Evolutionary conservation across 2,888 invertebrate genomes (phyloP), one percentile per base, ranked within the genome.

Genomic region (Orgyia antiqua): DNA sequence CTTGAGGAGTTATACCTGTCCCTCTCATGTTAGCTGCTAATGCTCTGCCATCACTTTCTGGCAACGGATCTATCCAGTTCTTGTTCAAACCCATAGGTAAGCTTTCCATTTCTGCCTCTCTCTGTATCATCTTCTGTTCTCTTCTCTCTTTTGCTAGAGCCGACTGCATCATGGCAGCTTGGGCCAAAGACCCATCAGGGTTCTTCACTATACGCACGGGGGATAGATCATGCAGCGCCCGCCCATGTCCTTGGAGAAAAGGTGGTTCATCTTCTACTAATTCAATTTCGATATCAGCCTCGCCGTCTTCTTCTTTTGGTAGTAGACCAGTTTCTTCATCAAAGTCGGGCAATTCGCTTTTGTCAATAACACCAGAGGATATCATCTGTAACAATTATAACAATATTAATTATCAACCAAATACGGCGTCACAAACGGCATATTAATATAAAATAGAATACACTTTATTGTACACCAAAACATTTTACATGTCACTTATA

Each of bases 111-210:
- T 98, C 97, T 48, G 95, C 73, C 64, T 98, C 97, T 13, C 98
- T 78, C 54, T 96, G 96, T n/a, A 95, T 77, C 95, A 97, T 96
- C 78, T 99, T 99, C 59, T 95, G 92, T 69, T 99, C 99, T 24
- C 99, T 87, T 29, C 99, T 88, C 69, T 99, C 99, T 65, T 99
- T 99, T 0, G 99, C 95, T 24, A 99, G 72, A 0, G 99, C 99
- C 7, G 95, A 96, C 74, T 99, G 99, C 98, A 98, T 99, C 96
- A 99, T 98, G 0, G 99, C 99, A 0, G 99, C 98, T 74, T 99
- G 99, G 0, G 99, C 99, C 11, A 99, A 78, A 0, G 98, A 98
- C 0, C 99, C 99, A 72, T 99, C 99, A 0, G 99, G 99, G 88
- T 99, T 99, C 86, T 98, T 98, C 0, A 99, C 97, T 45, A 99